A percentile compares a stretch with the other conserved stretches of the same genome.
Conservation (phyloP, 2,113 vertebrate species). For the Hyperopisus bebe region DNA sequence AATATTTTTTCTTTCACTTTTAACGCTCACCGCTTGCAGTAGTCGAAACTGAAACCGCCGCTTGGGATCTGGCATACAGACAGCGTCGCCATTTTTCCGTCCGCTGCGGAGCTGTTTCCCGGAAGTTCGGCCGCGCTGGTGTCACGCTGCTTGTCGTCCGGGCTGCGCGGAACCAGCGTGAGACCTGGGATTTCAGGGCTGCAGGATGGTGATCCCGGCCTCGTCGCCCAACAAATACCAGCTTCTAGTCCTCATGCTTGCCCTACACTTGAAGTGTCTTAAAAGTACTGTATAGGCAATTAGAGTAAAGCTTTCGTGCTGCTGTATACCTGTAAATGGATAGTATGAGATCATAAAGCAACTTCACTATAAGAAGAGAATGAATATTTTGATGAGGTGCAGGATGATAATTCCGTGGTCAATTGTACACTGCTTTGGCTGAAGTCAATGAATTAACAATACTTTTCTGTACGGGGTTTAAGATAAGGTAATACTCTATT, state of each 20-base stretch:
- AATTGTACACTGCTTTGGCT: neutral
- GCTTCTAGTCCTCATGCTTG: neutral
- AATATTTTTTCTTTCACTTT: neutral
- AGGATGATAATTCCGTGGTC: neutral
- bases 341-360: neutral
- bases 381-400: neutral
- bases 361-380: neutral
- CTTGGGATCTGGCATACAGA: slow-evolving; percentile 47
- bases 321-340: neutral
- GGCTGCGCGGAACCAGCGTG: neutral
- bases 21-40: slow-evolving; percentile 71
- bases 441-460: neutral
- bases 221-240: neutral
- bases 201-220: neutral
- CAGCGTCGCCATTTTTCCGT: slow-evolving; percentile 71
- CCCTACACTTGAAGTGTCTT: neutral
- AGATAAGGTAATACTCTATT: neutral
- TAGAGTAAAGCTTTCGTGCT: neutral
- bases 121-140: slow-evolving; percentile 40
- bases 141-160: neutral
- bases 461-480: neutral
- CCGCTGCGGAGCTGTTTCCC: slow-evolving; percentile 41
- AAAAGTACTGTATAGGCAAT: neutral
- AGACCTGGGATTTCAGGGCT: neutral
- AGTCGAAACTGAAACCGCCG: slow-evolving; percentile 84